These are phyloP conservation scores for Danio jaintianensis DNA, from an alignment of 2,797 vertebrate genomes.

Conservation along the genomic window DNA sequence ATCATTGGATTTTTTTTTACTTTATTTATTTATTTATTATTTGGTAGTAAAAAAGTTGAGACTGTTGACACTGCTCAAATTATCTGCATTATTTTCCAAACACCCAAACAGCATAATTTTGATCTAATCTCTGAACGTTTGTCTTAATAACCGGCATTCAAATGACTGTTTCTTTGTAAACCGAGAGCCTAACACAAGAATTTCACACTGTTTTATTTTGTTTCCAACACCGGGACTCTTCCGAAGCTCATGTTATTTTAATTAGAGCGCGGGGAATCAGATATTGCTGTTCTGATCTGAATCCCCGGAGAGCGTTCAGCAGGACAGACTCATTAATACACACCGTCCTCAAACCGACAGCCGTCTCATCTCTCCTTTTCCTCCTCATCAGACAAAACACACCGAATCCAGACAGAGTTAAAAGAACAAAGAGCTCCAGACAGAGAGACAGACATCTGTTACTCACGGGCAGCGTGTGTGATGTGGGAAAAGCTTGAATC, in stretches of 20 bases:
- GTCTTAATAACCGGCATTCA: not conserved
- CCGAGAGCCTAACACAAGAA: constrained; percentile 1
- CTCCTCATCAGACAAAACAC: constrained; percentile 29
- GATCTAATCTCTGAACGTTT: not conserved
- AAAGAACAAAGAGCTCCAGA: constrained; percentile 20
- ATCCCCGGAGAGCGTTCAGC: constrained; percentile 30
- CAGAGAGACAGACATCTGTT: constrained; percentile 17
- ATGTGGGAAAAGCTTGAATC: constrained; percentile 76
- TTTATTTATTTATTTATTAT: too few relatives aligned
- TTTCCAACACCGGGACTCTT: not conserved
- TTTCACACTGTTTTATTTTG: constrained; percentile 2
- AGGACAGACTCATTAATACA: constrained; percentile 49
- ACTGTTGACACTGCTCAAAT: not conserved
- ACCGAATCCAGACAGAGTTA: constrained; percentile 25
- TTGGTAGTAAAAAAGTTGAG: not conserved
- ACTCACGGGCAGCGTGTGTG: constrained; percentile 71
- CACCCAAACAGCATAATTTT: not conserved
- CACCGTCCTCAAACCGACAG: constrained; percentile 36
- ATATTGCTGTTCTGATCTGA: constrained; percentile 48
- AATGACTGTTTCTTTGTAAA: not conserved
- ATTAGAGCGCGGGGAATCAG: constrained; percentile 65
- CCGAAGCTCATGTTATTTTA: constrained; percentile 62
- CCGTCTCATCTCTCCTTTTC: constrained; percentile 20
- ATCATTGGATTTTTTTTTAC: too few relatives aligned
- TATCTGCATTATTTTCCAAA: not conserved